A percentile compares a stretch with the other conserved stretches of the same genome.
These are phyloP conservation scores for Onychostruthus taczanowskii DNA, from an alignment of 2,113 vertebrate genomes.

Conservation along the genomic window DNA sequence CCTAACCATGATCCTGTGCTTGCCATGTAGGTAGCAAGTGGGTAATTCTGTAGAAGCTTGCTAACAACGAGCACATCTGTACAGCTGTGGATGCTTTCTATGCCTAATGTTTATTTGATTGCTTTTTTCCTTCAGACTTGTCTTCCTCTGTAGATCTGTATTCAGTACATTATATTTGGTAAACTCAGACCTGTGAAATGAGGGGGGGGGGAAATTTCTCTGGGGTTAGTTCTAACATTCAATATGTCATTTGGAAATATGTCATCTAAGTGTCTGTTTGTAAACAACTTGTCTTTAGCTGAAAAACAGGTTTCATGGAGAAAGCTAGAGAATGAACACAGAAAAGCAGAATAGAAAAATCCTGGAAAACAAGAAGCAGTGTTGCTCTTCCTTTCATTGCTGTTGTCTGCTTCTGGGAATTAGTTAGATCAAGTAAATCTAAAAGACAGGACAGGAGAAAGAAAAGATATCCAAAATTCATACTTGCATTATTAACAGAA, in stretches of 20 bases:
- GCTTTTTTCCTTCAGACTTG: neutral
- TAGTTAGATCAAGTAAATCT: neutral
- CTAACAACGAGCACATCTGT: neutral
- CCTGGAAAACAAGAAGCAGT: neutral
- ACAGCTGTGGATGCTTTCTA: neutral
- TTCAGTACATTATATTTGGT: neutral
- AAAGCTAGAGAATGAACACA: neutral
- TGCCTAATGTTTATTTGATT: neutral
- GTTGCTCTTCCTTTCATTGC: neutral
- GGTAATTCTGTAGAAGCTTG: neutral
- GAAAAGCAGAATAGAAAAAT: neutral
- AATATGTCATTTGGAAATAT: neutral
- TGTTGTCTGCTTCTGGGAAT: neutral
- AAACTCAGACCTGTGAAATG: neutral
- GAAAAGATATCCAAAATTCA: neutral
- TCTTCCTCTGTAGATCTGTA: neutral
- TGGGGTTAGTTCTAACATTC: neutral
- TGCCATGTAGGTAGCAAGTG: neutral
- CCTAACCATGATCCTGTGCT: neutral
- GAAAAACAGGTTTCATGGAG: neutral
- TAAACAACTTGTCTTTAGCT: neutral
- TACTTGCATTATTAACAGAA: neutral
- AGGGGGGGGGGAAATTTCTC: neutral
- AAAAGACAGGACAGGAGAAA: neutral
- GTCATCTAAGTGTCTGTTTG: neutral